Percentiles rank a stretch among this genome's conserved stretches.
Evolutionary conservation across 2,888 invertebrate species (phyloP).

Genomic region (Aelia acuminata): DNA sequence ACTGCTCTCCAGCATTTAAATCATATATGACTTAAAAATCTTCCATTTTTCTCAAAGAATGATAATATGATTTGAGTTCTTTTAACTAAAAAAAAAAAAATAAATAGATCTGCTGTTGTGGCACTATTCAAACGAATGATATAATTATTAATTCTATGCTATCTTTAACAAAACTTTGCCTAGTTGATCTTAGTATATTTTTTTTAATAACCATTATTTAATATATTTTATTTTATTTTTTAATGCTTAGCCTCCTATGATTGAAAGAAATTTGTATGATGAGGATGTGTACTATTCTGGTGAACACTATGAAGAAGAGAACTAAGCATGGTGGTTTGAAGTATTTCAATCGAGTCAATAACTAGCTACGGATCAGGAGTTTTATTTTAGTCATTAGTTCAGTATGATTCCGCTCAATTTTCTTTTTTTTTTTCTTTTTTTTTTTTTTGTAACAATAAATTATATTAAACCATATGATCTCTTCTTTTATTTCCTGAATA

Average conservation of each 20-base stretch:
- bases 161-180: neutral
- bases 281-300: constrained; percentile 50
- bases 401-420: constrained; percentile 3
- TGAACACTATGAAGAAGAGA: constrained; percentile 51
- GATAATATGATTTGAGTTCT: too few relatives aligned
- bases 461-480: constrained; percentile 6
- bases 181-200: neutral
- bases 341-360: neutral
- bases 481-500: neutral
- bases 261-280: constrained; percentile 50
- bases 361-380: constrained; percentile 12
- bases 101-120: too few relatives aligned
- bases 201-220: neutral
- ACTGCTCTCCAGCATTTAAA: too few relatives aligned
- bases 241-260: constrained; percentile 7
- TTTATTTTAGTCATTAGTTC: constrained; percentile 30
- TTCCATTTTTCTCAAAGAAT: too few relatives aligned
- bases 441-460: constrained; percentile 43
- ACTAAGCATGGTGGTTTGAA: neutral
- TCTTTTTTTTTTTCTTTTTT: constrained; percentile 24
- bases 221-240: neutral
- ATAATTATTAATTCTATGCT: too few relatives aligned
- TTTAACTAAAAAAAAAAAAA: too few relatives aligned
- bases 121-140: too few relatives aligned
- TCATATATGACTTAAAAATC: too few relatives aligned